Evolutionary conservation across 2,888 invertebrate genomes (phyloP).

Genomic region (Tromatobia lineatoria): DNA sequence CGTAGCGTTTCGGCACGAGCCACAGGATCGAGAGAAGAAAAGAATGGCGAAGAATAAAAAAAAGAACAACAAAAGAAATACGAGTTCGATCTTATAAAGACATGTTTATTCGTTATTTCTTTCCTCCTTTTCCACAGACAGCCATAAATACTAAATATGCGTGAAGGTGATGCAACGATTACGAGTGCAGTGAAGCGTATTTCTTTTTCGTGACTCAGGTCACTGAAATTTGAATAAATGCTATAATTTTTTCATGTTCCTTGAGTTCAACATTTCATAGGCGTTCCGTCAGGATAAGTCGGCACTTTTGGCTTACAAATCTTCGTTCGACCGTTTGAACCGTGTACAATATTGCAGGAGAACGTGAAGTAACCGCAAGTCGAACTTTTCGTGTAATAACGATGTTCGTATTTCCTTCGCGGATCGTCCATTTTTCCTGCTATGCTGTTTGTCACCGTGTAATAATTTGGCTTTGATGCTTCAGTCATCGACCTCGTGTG

Average conservation of each 20-base stretch:
- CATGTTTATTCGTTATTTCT: constrained; percentile 32
- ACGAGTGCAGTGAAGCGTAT: constrained; percentile 52
- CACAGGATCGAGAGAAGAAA: constrained; percentile 17
- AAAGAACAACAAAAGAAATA: neutral
- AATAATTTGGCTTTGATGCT: constrained; percentile 86
- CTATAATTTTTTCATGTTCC: constrained; percentile 1
- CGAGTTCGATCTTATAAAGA: constrained; percentile 42
- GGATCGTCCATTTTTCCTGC: constrained; percentile 90
- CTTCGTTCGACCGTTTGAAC: constrained; percentile 92
- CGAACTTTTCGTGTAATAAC: constrained; percentile 94
- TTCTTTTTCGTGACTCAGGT: constrained; percentile 39
- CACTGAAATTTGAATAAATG: constrained; percentile 24
- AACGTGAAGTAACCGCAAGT: constrained; percentile 96
- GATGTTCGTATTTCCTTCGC: constrained; percentile 87
- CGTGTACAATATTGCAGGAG: constrained; percentile 93
- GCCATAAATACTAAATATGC: constrained; percentile 53
- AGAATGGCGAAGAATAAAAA: constrained; percentile 23
- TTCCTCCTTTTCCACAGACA: constrained; percentile 35
- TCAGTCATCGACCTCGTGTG: constrained; percentile 57
- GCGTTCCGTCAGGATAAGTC: constrained; percentile 91
- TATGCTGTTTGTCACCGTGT: constrained; percentile 93
- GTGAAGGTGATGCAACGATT: constrained; percentile 50
- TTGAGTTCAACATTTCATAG: constrained; percentile 87
- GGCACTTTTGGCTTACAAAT: constrained; percentile 94
- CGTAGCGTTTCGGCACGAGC: neutral